Conservation (phyloP, 2,888 invertebrate genomes). For the Phengaris alcon region DNA sequence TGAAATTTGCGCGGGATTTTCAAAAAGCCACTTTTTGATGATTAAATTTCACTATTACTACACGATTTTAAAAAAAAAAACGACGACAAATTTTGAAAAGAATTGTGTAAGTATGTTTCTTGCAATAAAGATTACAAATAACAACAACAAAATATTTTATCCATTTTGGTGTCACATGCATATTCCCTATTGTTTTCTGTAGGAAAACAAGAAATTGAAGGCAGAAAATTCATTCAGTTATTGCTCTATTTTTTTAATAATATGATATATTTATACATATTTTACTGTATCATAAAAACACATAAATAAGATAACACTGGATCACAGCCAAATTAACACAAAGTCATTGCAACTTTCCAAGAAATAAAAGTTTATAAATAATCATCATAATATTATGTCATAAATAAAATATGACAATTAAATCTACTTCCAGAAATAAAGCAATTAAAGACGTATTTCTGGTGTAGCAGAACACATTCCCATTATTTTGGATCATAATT, state of each 20-base stretch:
- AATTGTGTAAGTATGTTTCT: too few species aligned
- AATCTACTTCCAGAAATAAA: not conserved
- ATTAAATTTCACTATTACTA: too few species aligned
- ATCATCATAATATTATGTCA: constrained; percentile 17
- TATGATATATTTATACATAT: not conserved
- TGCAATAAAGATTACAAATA: too few species aligned
- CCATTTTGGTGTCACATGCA: too few species aligned
- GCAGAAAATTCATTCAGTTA: not conserved
- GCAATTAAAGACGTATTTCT: not conserved
- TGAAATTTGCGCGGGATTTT: too few species aligned
- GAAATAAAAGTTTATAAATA: constrained; percentile 16
- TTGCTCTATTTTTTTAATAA: constrained; percentile 9
- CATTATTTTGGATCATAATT: not conserved
- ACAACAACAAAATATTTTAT: too few species aligned
- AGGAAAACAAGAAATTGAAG: not conserved
- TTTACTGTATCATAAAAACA: constrained; percentile 30
- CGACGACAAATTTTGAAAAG: too few species aligned
- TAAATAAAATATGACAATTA: constrained; percentile 10
- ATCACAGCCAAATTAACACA: constrained; percentile 46
- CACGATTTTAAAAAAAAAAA: too few species aligned
- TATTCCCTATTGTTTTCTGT: not conserved
- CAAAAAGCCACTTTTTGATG: too few species aligned
- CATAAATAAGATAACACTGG: constrained; percentile 44
- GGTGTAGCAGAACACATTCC: not conserved
- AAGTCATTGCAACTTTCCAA: constrained; percentile 38